These are phyloP conservation scores for Drosophila picticornis DNA, from an alignment of 2,888 invertebrate species.

Conservation along the genomic window DNA sequence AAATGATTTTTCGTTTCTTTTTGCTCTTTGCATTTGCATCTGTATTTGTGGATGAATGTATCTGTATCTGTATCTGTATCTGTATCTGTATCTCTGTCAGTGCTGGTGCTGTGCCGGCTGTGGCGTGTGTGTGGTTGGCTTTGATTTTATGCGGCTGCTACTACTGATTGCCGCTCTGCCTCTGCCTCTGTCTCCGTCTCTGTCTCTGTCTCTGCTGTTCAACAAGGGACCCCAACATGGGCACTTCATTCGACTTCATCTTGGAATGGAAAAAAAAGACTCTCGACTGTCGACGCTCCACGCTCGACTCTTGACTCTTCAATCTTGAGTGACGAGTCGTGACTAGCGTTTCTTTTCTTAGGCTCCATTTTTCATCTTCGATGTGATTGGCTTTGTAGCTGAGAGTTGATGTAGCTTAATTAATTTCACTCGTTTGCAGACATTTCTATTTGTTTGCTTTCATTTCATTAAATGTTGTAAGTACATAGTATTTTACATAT, in stretches of 20 bases:
- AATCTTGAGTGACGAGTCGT: not conserved
- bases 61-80: slow-evolving; percentile 23
- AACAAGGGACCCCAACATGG: slow-evolving; percentile 18
- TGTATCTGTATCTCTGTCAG: slow-evolving; percentile 19
- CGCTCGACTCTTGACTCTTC: not conserved
- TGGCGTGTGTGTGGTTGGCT: slow-evolving; percentile 53
- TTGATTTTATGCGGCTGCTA: slow-evolving; percentile 55
- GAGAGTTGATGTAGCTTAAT: not conserved
- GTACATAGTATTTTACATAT: too few species aligned
- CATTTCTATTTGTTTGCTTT: not conserved
- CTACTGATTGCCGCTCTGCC: not conserved
- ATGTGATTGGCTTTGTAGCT: slow-evolving; percentile 36
- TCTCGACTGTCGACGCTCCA: not conserved
- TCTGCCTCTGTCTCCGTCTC: not conserved
- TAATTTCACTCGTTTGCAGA: slow-evolving; percentile 3
- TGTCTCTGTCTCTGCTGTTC: not conserved
- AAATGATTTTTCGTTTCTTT: slow-evolving; percentile 58
- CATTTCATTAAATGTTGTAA: not conserved
- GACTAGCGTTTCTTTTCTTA: slow-evolving; percentile 31
- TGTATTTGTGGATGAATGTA: slow-evolving; percentile 39
- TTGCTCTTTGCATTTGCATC: slow-evolving; percentile 26
- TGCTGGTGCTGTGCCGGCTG: not conserved
- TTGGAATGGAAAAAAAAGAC: slow-evolving; percentile 19
- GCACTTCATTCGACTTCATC: slow-evolving; percentile 50
- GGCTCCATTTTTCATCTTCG: slow-evolving; percentile 44